Conservation (phyloP, 1,140 invertebrate species). For the Listronotus oregonensis region DNA sequence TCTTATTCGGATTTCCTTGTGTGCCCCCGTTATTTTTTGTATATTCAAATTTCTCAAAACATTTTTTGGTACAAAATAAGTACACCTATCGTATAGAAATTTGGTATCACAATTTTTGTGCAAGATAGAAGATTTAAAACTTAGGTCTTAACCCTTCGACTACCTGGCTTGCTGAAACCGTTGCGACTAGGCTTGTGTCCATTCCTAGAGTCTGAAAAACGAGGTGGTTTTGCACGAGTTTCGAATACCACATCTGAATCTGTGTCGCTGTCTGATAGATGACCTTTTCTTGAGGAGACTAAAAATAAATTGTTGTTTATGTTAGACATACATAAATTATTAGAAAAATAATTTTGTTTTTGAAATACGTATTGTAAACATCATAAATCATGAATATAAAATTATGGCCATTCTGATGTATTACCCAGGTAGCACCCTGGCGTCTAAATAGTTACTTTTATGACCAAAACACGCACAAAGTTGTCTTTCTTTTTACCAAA, state of each 20-base stretch:
- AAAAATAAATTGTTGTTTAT: conserved; percentile 42
- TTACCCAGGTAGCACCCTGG: no score
- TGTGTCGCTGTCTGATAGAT: conserved; percentile 74
- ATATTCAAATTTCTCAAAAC: not conserved
- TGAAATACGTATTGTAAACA: conserved; percentile 15
- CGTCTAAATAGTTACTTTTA: no score
- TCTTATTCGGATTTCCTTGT: no score
- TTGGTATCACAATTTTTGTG: conserved; percentile 33
- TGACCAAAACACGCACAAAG: no score
- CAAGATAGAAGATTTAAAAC: not conserved
- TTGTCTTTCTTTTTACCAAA: no score
- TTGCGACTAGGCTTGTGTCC: conserved; percentile 58
- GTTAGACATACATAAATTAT: conserved; percentile 5
- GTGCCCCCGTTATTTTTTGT: no score
- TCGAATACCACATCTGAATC: conserved; percentile 77
- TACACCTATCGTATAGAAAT: conserved; percentile 2
- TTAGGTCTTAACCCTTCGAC: conserved; percentile 60
- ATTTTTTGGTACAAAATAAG: not conserved
- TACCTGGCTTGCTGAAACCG: conserved; percentile 60
- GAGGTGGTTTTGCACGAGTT: conserved; percentile 61
- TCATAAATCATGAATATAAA: conserved; percentile 1
- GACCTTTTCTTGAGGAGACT: conserved; percentile 63
- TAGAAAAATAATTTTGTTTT: not conserved
- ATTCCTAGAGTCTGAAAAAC: conserved; percentile 59
- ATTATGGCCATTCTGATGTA: no score